A percentile compares a stretch with the other conserved stretches of the same genome.
Evolutionary conservation across 2,113 vertebrate species (phyloP).

Genomic region (Chloropsis hardwickii): DNA sequence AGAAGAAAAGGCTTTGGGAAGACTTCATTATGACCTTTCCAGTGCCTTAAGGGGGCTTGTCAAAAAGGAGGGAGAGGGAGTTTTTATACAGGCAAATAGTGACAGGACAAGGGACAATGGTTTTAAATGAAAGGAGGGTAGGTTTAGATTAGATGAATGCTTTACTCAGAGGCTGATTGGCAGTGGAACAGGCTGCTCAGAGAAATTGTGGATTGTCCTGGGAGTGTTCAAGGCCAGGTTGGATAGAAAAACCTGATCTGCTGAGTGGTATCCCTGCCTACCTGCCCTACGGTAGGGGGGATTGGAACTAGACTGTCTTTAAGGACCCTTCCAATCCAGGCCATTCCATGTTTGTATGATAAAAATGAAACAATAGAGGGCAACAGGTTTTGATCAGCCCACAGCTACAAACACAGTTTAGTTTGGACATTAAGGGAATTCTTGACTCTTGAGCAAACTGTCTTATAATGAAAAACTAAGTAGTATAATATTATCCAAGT

Average conservation of each 20-base stretch:
- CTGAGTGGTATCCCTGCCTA: background rate
- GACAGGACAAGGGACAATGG: background rate
- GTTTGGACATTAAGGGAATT: background rate
- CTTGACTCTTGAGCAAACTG: background rate
- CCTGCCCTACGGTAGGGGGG: too few species aligned
- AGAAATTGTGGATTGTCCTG: background rate
- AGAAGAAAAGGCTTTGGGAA: background rate
- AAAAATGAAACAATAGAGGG: background rate
- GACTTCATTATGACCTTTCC: background rate
- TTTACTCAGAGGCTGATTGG: background rate
- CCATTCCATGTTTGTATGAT: background rate
- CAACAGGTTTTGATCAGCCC: background rate
- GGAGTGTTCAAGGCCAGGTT: background rate
- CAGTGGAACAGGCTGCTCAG: background rate
- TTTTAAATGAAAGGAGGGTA: background rate
- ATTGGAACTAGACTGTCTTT: background rate
- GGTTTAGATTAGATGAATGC: background rate
- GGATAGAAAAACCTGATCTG: background rate
- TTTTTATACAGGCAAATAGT: background rate
- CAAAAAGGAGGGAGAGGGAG: background rate
- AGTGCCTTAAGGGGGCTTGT: background rate
- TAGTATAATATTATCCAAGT: background rate
- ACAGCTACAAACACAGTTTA: background rate
- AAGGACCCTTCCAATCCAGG: background rate
- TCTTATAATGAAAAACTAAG: background rate